A percentile compares a stretch with the other conserved stretches of the same genome.
Conservation (phyloP, 2,888 invertebrate genomes). For the Ormyrus labotus region DNA sequence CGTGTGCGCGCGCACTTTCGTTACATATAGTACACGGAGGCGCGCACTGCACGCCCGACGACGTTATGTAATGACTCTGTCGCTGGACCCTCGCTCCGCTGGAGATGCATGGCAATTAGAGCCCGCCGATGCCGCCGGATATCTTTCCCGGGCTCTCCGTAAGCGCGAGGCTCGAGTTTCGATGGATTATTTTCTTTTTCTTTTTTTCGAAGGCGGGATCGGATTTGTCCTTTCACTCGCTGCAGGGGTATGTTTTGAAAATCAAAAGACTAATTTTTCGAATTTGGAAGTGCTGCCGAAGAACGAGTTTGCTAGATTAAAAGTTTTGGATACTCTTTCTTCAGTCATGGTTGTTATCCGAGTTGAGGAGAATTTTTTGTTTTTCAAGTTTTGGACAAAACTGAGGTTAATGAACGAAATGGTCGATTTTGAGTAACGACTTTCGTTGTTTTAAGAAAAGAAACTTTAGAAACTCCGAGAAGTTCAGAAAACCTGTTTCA, state of each 20-base stretch:
- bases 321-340: neutral
- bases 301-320: no score
- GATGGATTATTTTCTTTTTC: neutral
- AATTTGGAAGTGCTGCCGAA: no score
- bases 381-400: no score
- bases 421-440: no score
- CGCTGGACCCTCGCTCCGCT: neutral
- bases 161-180: no score
- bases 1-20: conserved; percentile 21
- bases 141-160: conserved; percentile 13
- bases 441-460: no score
- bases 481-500: no score
- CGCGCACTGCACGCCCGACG: neutral
- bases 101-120: conserved; percentile 50
- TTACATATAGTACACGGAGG: conserved; percentile 12
- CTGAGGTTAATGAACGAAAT: no score
- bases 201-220: neutral
- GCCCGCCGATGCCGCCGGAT: conserved; percentile 26
- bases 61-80: conserved; percentile 36
- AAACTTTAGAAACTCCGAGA: no score
- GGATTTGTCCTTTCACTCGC: conserved; percentile 10
- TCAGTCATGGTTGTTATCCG: neutral
- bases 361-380: neutral
- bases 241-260: no score
- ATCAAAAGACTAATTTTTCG: no score